Percentiles rank a stretch among this genome's conserved stretches.
These are phyloP conservation scores for Notodonta ziczac DNA, from an alignment of 2,888 invertebrate genomes.

Conservation along the genomic window DNA sequence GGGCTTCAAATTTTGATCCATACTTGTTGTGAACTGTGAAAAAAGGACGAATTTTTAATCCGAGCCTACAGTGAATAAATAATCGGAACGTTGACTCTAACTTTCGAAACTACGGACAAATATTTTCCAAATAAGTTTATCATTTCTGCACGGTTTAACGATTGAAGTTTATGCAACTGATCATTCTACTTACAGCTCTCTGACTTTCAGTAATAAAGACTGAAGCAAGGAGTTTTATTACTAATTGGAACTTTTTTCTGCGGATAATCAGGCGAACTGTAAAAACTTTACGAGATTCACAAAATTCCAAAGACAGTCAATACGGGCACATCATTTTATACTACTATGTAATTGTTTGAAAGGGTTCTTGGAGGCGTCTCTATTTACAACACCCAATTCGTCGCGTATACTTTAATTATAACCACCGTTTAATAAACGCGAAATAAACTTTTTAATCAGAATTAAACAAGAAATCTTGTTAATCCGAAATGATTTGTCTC, in stretches of 20 bases:
- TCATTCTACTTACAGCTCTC: not conserved
- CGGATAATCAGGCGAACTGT: not conserved
- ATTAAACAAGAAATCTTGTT: slow-evolving; percentile 55
- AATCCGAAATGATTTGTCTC: slow-evolving; percentile 62
- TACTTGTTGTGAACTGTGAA: too few species aligned
- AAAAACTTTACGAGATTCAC: slow-evolving; percentile 3
- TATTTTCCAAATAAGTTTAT: not conserved
- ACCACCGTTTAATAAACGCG: slow-evolving; percentile 41
- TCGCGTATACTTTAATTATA: slow-evolving; percentile 41
- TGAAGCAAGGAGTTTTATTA: not conserved
- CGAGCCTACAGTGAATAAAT: too few species aligned
- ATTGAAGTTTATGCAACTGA: not conserved
- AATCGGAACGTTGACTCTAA: too few species aligned
- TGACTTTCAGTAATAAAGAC: not conserved
- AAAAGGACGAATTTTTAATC: too few species aligned
- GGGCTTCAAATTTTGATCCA: too few species aligned
- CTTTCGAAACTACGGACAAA: too few species aligned
- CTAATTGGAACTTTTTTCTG: not conserved
- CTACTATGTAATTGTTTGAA: not conserved
- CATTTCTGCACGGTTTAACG: slow-evolving; percentile 29
- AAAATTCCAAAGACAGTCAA: not conserved
- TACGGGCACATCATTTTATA: not conserved
- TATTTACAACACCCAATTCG: slow-evolving; percentile 34
- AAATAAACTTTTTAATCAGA: slow-evolving; percentile 53
- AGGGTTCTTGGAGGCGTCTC: slow-evolving; percentile 16